These are phyloP conservation scores for Diabrotica balteata DNA, from an alignment of 2,888 invertebrate species.

Conservation along the genomic window DNA sequence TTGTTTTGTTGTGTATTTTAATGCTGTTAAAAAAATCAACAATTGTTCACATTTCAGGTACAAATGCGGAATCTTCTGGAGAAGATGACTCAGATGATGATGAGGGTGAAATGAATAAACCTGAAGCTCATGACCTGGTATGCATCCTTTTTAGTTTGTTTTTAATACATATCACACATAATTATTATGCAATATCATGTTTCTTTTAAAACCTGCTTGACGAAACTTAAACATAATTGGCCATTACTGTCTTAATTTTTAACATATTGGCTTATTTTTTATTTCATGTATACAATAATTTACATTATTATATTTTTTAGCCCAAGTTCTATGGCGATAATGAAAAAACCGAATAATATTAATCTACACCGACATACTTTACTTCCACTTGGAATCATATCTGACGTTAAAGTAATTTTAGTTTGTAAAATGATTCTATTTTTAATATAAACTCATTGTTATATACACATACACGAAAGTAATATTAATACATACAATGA, in stretches of 20 bases:
- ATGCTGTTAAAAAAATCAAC: constrained; percentile 4
- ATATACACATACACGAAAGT: constrained; percentile 1
- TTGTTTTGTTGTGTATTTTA: not conserved
- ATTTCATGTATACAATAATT: not conserved
- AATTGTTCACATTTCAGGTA: constrained; percentile 37
- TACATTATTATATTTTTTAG: constrained; percentile 58
- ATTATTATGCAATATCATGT: no score
- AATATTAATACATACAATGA: constrained; percentile 18
- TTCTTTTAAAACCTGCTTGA: no score
- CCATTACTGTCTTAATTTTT: no score
- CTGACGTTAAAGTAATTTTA: constrained; percentile 35
- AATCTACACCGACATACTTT: constrained; percentile 12
- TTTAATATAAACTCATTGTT: constrained; percentile 46
- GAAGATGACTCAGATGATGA: constrained; percentile 81
- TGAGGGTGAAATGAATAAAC: constrained; percentile 69
- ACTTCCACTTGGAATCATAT: constrained; percentile 31
- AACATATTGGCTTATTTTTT: not conserved
- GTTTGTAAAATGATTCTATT: constrained; percentile 42
- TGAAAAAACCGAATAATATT: constrained; percentile 57
- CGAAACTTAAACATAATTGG: not conserved
- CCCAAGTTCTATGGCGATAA: constrained; percentile 72
- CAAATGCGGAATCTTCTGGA: constrained; percentile 74
- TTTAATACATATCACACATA: not conserved
- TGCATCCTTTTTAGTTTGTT: constrained; percentile 35
- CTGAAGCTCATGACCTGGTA: constrained; percentile 75